Evolutionary conservation across 2,888 invertebrate genomes (phyloP), one percentile per base, ranked within the genome.

Genomic region (Pegoplata infirma): DNA sequence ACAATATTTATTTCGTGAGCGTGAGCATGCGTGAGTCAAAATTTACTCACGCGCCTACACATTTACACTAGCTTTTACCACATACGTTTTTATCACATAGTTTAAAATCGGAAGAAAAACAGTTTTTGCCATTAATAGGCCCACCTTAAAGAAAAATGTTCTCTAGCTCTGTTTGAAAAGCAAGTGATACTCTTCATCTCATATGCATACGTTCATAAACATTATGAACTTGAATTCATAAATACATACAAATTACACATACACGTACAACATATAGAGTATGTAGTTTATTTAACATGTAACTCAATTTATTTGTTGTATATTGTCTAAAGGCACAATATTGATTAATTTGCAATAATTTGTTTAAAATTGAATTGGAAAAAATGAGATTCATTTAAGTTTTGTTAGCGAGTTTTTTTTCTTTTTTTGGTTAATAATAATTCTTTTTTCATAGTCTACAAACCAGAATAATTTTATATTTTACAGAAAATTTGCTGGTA

Each of bases 261-360:
- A 40, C 36, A n/a, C n/a, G n/a, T n/a, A n/a, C n/a, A n/a, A n/a
- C n/a, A n/a, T n/a, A n/a, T n/a, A n/a, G n/a, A 40, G 8, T n/a
- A 47, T 17, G 47, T 46, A 47, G 61, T 75, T 71, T 75, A 59
- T 66, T 79, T 63, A 75, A 72, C 79, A 79, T 72, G 71, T 79
- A 53, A 79, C 71, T 79, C 71, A 75, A 79, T 79, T 79, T 72
- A 75, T 79, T 68, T 75, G 36, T 23, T 51, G 68, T 8, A 66
- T 63, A 63, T 75, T 79, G 79, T 61, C 79, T 75, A 79, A 71
- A 75, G 79, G 79, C 79, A 75, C 19, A 67, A 19, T 72, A 75
- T 72, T 79, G 79, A 79, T 79, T 79, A 79, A 79, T 79, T 67
- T 72, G 46, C 71, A 55, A 32, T 58, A 68, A 79, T 79, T 75